Percentiles rank a stretch among this genome's conserved stretches.
phyloP scores from a whole-genome alignment of 2,888 invertebrate species.

The Lasioglossum zephyrum region DNA sequence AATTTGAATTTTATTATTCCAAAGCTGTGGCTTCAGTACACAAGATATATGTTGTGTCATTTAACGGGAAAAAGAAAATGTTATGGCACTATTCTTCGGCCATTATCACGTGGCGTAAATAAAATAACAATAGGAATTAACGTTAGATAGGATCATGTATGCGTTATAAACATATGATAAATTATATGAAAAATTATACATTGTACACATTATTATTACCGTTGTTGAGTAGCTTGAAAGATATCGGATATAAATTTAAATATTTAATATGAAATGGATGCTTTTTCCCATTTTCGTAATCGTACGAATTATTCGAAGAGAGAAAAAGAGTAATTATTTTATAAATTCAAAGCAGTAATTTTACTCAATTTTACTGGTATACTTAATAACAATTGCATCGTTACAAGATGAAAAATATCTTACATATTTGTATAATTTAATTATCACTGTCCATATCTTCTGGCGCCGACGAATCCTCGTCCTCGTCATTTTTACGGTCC shows the following conservation, averaged over 20 bases:
- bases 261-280: constrained; percentile 58
- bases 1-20: constrained; percentile 22
- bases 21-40: constrained; percentile 10
- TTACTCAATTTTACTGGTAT: constrained; percentile 9
- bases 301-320: not conserved
- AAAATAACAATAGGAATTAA: constrained; percentile 36
- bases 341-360: not conserved
- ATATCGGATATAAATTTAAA: constrained; percentile 57
- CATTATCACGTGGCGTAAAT: constrained; percentile 36
- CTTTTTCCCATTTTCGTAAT: constrained; percentile 13
- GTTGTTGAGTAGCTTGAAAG: constrained; percentile 59
- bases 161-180: constrained; percentile 49
- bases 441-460: constrained; percentile 78
- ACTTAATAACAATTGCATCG: not conserved
- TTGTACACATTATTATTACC: constrained; percentile 64
- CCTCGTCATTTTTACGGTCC: constrained; percentile 90
- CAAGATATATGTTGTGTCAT: constrained; percentile 11
- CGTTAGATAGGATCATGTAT: constrained; percentile 54
- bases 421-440: constrained; percentile 40
- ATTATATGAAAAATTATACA: constrained; percentile 56
- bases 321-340: not conserved
- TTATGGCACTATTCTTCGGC: constrained; percentile 31
- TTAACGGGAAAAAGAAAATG: constrained; percentile 38
- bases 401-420: constrained; percentile 12
- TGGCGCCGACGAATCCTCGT: constrained; percentile 79